A percentile compares a stretch with the other conserved stretches of the same genome.
Evolutionary conservation across 1,140 invertebrate species (phyloP).

Genomic region (Anoplophora glabripennis): DNA sequence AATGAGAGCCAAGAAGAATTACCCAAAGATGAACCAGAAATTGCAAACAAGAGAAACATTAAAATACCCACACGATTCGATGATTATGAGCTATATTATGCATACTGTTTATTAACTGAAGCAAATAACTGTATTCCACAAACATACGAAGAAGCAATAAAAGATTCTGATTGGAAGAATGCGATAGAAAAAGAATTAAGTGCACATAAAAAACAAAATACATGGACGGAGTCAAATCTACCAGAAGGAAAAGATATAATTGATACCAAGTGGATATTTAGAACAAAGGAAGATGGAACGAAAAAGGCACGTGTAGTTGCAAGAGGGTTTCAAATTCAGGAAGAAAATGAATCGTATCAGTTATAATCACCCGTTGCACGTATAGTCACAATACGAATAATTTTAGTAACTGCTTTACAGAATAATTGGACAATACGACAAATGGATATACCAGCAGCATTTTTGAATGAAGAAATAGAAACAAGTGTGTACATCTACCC

Average conservation of each 20-base stretch:
- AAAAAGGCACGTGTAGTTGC: constrained; percentile 7
- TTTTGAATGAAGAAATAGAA: no score
- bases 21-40: no score
- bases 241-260: constrained; percentile 6
- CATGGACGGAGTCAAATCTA: constrained; percentile 2
- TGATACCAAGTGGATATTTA: constrained; percentile 10
- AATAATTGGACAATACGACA: no score
- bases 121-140: background rate
- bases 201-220: background rate
- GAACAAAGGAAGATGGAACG: constrained; percentile 3
- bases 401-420: background rate
- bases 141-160: no score
- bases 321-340: constrained; percentile 10
- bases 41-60: no score
- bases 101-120: no score
- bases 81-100: no score
- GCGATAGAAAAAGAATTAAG: background rate
- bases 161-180: background rate
- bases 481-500: no score
- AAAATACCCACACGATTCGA: no score
- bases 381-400: constrained; percentile 4
- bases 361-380: constrained; percentile 13
- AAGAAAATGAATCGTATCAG: constrained; percentile 1
- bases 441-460: no score
- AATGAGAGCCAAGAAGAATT: no score